Evolutionary conservation across 2,797 vertebrate genomes (phyloP).

Genomic region (Muscicapa striata): DNA sequence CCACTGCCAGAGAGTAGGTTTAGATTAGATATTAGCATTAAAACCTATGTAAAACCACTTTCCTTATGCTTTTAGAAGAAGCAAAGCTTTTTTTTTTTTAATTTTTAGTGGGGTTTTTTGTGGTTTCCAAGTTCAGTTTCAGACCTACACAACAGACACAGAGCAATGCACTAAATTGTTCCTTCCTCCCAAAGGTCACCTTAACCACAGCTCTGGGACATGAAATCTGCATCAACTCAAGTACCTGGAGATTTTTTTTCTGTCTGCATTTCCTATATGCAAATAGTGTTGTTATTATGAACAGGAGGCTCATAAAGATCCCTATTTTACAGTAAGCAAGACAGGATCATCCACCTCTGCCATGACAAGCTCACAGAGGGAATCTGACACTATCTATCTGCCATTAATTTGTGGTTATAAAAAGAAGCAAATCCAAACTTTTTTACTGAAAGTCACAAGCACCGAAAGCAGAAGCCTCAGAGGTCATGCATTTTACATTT

Average conservation of each 20-base stretch:
- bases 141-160: background rate
- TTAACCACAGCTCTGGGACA: background rate
- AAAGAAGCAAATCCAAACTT: conserved; percentile 2
- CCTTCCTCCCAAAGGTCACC: background rate
- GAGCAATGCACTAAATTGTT: background rate
- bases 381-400: background rate
- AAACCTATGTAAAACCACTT: background rate
- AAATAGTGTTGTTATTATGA: background rate
- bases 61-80: background rate
- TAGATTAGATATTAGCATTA: background rate
- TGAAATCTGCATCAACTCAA: background rate
- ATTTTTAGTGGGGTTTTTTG: background rate
- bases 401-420: background rate
- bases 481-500: background rate
- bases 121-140: background rate
- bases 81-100: background rate
- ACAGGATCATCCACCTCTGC: background rate
- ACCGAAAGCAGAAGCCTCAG: background rate
- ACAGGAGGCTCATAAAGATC: background rate
- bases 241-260: background rate
- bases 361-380: background rate
- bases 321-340: background rate
- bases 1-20: accelerated
- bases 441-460: background rate
- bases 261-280: background rate